Conservation (phyloP, 2,113 vertebrate genomes). For the Clinocottus analis region DNA sequence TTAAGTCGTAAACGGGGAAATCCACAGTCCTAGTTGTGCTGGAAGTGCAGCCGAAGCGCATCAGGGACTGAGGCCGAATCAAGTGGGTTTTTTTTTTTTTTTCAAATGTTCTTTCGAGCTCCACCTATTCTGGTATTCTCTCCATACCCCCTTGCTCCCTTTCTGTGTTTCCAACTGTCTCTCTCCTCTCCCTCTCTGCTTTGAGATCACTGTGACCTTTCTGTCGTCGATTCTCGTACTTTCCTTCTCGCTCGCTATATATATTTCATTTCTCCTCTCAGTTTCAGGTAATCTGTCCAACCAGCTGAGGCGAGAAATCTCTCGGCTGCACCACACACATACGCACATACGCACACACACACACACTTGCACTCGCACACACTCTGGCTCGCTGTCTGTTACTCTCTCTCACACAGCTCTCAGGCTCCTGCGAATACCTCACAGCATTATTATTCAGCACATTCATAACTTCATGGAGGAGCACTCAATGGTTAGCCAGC, state of each 20-base stretch:
- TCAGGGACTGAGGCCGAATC: not conserved
- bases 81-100: not conserved
- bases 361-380: not conserved
- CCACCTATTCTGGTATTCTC: not conserved
- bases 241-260: conserved; percentile 7
- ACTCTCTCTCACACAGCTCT: conserved; percentile 19
- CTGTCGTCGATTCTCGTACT: conserved; percentile 21
- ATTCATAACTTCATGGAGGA: conserved; percentile 55
- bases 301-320: conserved; percentile 50
- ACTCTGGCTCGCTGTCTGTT: not conserved
- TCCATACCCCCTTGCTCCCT: not conserved
- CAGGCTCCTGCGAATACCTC: conserved; percentile 18
- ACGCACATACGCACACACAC: not conserved
- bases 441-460: conserved; percentile 46
- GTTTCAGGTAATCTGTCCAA: conserved; percentile 64
- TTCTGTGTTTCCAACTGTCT: not conserved
- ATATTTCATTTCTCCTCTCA: conserved; percentile 17
- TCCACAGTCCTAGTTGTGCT: not conserved
- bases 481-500: conserved; percentile 42
- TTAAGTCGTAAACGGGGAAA: not conserved
- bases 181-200: conserved; percentile 2
- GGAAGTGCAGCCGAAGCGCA: not conserved
- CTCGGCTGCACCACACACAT: conserved; percentile 21
- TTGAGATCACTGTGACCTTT: conserved; percentile 53
- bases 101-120: not conserved